phyloP scores from a whole-genome alignment of 2,113 vertebrate genomes.

The Galemys pyrenaicus region DNA sequence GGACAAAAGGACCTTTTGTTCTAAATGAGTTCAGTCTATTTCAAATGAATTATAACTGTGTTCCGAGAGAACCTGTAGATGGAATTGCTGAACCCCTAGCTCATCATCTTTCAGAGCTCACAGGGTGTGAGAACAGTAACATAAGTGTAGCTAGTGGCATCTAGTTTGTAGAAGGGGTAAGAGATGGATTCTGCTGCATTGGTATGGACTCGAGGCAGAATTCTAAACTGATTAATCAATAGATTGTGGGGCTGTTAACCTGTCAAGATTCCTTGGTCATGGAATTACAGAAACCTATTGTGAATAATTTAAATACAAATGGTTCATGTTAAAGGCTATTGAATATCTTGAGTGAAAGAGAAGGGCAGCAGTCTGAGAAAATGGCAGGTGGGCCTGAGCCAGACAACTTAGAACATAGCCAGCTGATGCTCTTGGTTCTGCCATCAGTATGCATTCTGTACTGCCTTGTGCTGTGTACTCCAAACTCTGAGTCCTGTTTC shows the following conservation, averaged over 20 bases:
- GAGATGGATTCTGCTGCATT: background rate
- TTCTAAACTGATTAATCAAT: background rate
- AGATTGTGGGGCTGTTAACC: background rate
- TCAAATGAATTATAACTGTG: background rate
- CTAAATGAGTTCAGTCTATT: background rate
- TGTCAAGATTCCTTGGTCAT: background rate
- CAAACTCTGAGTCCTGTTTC: background rate
- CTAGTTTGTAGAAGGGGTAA: background rate
- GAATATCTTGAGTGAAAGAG: background rate
- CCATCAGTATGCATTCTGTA: background rate
- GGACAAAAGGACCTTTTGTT: background rate
- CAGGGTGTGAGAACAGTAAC: background rate
- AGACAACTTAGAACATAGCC: background rate
- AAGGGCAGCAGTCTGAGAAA: background rate
- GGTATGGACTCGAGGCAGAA: background rate
- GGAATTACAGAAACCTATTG: background rate
- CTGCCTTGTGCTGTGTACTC: background rate
- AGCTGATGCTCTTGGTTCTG: background rate
- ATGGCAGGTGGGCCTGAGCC: background rate
- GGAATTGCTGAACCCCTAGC: background rate
- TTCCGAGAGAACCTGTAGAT: background rate
- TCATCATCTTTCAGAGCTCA: background rate
- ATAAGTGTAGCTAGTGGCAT: background rate
- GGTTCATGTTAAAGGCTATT: background rate
- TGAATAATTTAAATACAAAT: background rate